Percentiles rank a stretch among this genome's conserved stretches.
Conservation (phyloP, 2,888 invertebrate genomes). For the Macaria notata region DNA sequence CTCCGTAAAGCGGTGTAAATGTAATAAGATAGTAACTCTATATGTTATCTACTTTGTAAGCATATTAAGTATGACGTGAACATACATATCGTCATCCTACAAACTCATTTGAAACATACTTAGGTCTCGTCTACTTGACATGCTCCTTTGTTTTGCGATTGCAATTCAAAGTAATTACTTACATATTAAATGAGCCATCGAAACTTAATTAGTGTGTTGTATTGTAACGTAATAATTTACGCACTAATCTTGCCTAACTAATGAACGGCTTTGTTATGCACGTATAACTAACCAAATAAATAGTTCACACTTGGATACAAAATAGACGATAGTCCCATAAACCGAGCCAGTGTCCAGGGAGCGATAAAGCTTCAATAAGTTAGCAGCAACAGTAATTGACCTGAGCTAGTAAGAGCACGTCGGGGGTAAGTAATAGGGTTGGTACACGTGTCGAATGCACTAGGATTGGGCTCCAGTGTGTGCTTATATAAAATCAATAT, state of each 20-base stretch:
- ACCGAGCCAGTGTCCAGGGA: conserved; percentile 20
- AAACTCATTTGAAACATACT: no score
- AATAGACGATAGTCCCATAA: conserved; percentile 22
- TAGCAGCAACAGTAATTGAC: conserved; percentile 27
- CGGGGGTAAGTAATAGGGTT: conserved; percentile 28
- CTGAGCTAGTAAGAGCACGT: conserved; percentile 25
- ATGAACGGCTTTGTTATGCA: neutral
- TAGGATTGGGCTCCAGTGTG: conserved; percentile 41
- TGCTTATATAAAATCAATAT: conserved; percentile 61
- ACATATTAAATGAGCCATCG: no score
- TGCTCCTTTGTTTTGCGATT: no score
- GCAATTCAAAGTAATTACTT: no score
- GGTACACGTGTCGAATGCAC: conserved; percentile 31
- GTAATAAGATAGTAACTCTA: no score
- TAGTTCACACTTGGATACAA: conserved; percentile 17
- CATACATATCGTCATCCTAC: no score
- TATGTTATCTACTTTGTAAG: no score
- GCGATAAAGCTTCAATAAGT: conserved; percentile 28
- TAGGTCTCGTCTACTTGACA: no score
- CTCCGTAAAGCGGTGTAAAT: neutral
- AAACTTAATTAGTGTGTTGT: no score
- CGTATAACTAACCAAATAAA: conserved; percentile 11
- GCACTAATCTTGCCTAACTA: conserved; percentile 3
- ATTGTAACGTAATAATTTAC: no score
- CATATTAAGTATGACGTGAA: no score